phyloP scores from a whole-genome alignment of 1,140 invertebrate genomes.

The Aradophagus sp. region DNA sequence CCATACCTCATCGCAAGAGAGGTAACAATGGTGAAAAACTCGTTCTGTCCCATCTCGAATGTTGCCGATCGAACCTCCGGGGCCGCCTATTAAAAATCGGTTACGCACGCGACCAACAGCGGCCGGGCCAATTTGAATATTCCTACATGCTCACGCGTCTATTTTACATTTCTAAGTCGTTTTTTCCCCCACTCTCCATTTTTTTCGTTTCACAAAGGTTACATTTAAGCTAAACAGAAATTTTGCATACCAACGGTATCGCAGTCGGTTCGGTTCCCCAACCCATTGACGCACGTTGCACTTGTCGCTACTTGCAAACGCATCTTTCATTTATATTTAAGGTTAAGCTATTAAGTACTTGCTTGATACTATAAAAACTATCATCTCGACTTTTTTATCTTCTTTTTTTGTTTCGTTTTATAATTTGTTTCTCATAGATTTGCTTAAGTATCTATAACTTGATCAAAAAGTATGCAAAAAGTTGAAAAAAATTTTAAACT shows the following conservation, averaged over 20 bases:
- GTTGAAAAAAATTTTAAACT: too few relatives aligned
- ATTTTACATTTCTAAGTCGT: conserved; percentile 58
- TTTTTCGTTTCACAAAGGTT: too few relatives aligned
- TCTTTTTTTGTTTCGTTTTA: too few relatives aligned
- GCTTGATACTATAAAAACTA: too few relatives aligned
- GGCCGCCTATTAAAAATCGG: conserved; percentile 35
- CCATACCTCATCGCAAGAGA: conserved; percentile 41
- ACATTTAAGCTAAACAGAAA: conserved; percentile 45
- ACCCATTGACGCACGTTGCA: conserved; percentile 37
- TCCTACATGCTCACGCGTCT: conserved; percentile 48
- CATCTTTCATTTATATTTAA: conserved; percentile 5
- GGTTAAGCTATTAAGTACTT: too few relatives aligned
- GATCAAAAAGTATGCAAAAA: too few relatives aligned
- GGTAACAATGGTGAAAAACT: conserved; percentile 39
- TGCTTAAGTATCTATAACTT: too few relatives aligned
- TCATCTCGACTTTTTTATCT: too few relatives aligned
- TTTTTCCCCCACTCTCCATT: conserved; percentile 17
- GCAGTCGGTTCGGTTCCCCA: conserved; percentile 29
- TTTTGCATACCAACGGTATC: conserved; percentile 45
- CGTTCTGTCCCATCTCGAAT: conserved; percentile 11
- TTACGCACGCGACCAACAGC: conserved; percentile 63
- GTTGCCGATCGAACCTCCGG: conserved; percentile 18
- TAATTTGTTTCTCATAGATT: too few relatives aligned
- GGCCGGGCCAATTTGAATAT: conserved; percentile 50
- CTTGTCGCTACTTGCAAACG: conserved; percentile 29